These are phyloP conservation scores for Ataeniobius toweri DNA, from an alignment of 2,797 vertebrate species.

Conservation along the genomic window DNA sequence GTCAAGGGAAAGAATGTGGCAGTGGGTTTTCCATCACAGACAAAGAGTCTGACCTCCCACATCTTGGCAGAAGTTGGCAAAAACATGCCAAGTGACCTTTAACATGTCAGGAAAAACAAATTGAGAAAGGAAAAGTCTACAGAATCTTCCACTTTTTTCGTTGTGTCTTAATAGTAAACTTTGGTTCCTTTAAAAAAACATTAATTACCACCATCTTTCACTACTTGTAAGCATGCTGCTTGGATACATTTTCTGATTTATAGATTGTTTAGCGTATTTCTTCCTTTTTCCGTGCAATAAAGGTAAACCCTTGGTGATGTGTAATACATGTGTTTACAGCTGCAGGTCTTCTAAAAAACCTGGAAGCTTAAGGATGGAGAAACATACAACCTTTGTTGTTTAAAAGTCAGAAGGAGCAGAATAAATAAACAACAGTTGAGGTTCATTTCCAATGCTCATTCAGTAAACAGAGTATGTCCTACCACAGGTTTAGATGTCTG, in stretches of 20 bases:
- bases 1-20: constrained; percentile 53
- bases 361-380: constrained; percentile 36
- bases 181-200: constrained; percentile 14
- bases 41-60: constrained; percentile 73
- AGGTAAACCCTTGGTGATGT: constrained; percentile 42
- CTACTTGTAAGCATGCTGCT: neutral
- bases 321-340: constrained; percentile 49
- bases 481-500: constrained; percentile 35
- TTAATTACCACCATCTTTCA: neutral
- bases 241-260: constrained; percentile 17
- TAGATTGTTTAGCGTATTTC: constrained; percentile 18
- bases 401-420: constrained; percentile 28
- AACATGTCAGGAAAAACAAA: constrained; percentile 48
- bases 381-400: constrained; percentile 36
- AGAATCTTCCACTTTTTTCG: constrained; percentile 9
- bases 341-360: constrained; percentile 23
- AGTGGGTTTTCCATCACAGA: constrained; percentile 47
- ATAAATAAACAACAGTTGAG: constrained; percentile 54
- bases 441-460: constrained; percentile 42
- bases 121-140: constrained; percentile 25
- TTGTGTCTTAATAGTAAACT: constrained; percentile 11
- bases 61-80: constrained; percentile 57
- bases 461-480: constrained; percentile 38
- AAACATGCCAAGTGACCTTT: constrained; percentile 65
- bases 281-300: constrained; percentile 27